Conservation (phyloP, 1,140 invertebrate species). For the Drosophila lowei region DNA sequence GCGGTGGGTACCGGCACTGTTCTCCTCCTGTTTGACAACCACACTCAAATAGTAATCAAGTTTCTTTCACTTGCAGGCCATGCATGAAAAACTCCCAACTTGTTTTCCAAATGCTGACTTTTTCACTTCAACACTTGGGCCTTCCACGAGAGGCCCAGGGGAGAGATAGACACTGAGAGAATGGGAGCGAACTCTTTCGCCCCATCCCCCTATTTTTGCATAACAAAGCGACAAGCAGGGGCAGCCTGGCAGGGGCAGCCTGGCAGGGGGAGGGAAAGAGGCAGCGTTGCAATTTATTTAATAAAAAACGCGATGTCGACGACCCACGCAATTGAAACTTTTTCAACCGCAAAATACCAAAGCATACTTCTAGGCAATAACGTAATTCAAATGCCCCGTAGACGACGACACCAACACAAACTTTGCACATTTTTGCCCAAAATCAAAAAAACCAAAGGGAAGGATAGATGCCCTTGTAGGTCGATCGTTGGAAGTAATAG, state of each 20-base stretch:
- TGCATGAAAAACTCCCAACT: constrained; percentile 50
- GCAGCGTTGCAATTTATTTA: constrained; percentile 73
- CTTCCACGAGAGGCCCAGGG: constrained; percentile 16
- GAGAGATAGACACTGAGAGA: constrained; percentile 24
- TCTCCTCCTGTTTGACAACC: constrained; percentile 4
- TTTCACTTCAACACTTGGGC: constrained; percentile 51
- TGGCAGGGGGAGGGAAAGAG: constrained; percentile 8
- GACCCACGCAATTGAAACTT: constrained; percentile 78
- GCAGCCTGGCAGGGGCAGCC: background rate
- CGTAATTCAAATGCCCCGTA: constrained; percentile 71
- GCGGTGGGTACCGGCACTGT: background rate
- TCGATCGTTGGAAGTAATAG: too few relatives aligned
- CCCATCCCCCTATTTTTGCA: constrained; percentile 48
- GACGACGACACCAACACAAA: constrained; percentile 70
- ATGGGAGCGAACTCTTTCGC: constrained; percentile 31
- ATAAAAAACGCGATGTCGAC: constrained; percentile 63
- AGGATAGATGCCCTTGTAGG: too few relatives aligned
- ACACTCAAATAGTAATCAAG: constrained; percentile 38
- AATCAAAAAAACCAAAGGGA: background rate
- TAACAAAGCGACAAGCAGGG: constrained; percentile 58
- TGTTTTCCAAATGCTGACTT: constrained; percentile 54
- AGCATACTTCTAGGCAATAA: constrained; percentile 78
- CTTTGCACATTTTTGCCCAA: constrained; percentile 66
- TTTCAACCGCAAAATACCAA: constrained; percentile 78
- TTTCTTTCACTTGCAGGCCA: constrained; percentile 37